A percentile compares a stretch with the other conserved stretches of the same genome.
Conservation (phyloP, 2,797 vertebrate species). For the Monodelphis domestica region DNA sequence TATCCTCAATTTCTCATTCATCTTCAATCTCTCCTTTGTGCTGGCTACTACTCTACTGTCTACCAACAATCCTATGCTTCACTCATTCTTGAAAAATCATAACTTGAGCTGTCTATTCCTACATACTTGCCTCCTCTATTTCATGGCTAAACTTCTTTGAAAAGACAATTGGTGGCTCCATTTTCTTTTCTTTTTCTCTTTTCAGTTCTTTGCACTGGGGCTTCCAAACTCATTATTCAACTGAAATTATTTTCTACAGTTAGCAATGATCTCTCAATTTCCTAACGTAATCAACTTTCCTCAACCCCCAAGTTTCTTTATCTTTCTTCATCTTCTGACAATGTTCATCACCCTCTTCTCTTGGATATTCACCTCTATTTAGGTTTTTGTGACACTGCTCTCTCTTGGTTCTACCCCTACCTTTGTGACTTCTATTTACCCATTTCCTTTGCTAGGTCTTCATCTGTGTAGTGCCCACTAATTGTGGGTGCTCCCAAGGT, state of each 20-base stretch:
- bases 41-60: not conserved
- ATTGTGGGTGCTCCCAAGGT: not conserved
- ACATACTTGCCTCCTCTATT: not conserved
- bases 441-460: not conserved
- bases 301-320: not conserved
- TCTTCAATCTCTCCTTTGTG: not conserved
- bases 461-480: not conserved
- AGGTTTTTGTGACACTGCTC: not conserved
- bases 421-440: not conserved
- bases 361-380: not conserved
- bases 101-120: not conserved
- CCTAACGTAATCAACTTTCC: not conserved
- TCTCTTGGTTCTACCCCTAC: not conserved
- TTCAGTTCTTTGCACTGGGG: not conserved
- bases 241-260: not conserved
- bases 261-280: not conserved
- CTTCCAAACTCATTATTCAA: not conserved
- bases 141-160: not conserved
- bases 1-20: not conserved
- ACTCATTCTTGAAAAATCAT: not conserved
- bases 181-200: not conserved
- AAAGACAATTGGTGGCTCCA: not conserved
- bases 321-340: not conserved
- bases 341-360: not conserved
- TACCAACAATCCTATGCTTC: not conserved